A percentile compares a stretch with the other conserved stretches of the same genome.
phyloP scores from a whole-genome alignment of 2,797 vertebrate genomes.

The Hirundo rustica region DNA sequence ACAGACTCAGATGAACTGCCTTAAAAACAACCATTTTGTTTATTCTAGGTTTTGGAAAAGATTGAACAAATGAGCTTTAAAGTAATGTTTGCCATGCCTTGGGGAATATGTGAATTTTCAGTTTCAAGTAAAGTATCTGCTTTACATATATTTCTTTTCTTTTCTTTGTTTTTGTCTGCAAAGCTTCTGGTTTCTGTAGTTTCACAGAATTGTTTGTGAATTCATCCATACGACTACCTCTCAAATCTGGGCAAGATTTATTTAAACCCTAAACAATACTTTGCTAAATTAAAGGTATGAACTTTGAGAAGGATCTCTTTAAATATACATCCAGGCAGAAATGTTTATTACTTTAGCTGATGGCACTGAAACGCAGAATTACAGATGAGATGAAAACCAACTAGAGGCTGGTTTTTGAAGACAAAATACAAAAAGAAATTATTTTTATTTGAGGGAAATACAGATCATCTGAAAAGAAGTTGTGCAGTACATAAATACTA shows the following conservation, averaged over 20 bases:
- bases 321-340: slow-evolving; percentile 11
- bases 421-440: background rate
- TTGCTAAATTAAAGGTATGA: slow-evolving; percentile 20
- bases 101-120: background rate
- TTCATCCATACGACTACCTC: background rate
- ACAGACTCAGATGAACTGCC: background rate
- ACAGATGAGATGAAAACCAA: slow-evolving; percentile 16
- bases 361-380: slow-evolving; percentile 33
- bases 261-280: background rate
- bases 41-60: background rate
- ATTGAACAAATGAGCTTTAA: background rate
- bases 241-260: background rate
- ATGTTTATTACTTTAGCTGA: slow-evolving; percentile 26
- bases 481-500: background rate
- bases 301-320: slow-evolving; percentile 17
- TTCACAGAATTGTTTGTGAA: slow-evolving; percentile 3
- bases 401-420: background rate
- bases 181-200: background rate
- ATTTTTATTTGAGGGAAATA: background rate
- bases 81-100: background rate
- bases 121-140: background rate
- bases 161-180: background rate
- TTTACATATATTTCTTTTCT: background rate
- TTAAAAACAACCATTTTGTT: background rate
- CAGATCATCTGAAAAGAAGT: background rate